Evolutionary conservation across 2,113 vertebrate genomes (phyloP), one percentile per base, ranked within the genome.

Genomic region (Notiomystis cincta): DNA sequence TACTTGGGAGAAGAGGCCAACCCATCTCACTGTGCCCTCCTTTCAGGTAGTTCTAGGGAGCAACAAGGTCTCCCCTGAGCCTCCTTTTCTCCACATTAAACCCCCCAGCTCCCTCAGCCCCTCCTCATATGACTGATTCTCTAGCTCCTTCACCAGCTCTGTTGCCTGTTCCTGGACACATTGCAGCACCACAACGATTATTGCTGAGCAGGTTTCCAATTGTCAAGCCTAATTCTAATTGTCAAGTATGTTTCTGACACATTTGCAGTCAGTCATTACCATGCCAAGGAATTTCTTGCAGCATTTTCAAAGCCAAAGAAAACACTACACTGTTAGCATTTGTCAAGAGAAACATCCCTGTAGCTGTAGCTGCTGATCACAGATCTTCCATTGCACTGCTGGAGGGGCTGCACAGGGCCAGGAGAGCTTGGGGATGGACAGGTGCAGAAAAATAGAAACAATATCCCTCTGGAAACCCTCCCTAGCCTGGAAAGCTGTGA

Each of bases 391-490:
- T 2, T 5, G 47, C 58, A 7, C 17, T 13, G 48, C 48, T 7
- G 2, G 30, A 37, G 27, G 37, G n/a, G 42, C 83, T 45, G 44
- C 0, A 0, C 23, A 21, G 70, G 18, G 38, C 37, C 0, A 0
- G 15, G 11, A 71, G 18, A 44, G 24, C 24, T 28, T 33, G n/a
- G 45, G 40, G 25, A 28, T 66, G 10, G 30, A 7, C 3, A 30
- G n/a, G n/a, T 30, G 25, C 14, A 12, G 73, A 28, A 13, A 31
- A 75, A 33, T 0, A 30, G 44, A 10, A 11, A 2, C 14, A 9
- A 0, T 10, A 12, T 54, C 15, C 40, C 73, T 57, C 54, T 48
- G 48, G 21, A 77, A 77, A 64, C 7, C 2, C 30, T 51, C 23
- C 40, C 42, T 3, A 37, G 18, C 31, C 53, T 35, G 11, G 42